Evolutionary conservation across 2,888 invertebrate species (phyloP).

Genomic region (Ornithoptera alexandrae): DNA sequence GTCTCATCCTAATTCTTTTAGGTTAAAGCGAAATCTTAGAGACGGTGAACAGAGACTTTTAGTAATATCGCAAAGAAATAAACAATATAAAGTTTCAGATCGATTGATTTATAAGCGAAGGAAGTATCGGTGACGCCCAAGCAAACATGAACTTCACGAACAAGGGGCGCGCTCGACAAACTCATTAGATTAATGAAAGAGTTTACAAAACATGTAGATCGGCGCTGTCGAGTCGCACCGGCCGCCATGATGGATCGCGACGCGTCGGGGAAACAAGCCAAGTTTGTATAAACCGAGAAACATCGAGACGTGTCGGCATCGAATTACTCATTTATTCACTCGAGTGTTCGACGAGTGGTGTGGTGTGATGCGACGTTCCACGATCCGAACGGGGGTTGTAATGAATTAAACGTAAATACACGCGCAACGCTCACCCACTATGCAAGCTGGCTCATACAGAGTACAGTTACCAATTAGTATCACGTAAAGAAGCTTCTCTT

Average conservation of each 20-base stretch:
- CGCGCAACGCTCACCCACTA: neutral
- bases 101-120: constrained; percentile 65
- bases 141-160: constrained; percentile 47
- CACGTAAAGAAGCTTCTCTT: neutral
- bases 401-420: constrained; percentile 49
- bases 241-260: constrained; percentile 61
- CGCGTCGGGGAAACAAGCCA: constrained; percentile 29
- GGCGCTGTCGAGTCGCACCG: constrained; percentile 39
- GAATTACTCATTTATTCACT: constrained; percentile 70
- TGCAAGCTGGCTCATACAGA: neutral
- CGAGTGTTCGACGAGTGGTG: constrained; percentile 60
- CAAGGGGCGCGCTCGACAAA: constrained; percentile 41
- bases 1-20: constrained; percentile 25
- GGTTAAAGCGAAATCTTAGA: constrained; percentile 9
- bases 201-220: constrained; percentile 62
- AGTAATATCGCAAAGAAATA: neutral
- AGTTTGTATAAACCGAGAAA: constrained; percentile 40
- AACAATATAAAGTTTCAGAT: constrained; percentile 30
- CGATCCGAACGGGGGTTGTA: constrained; percentile 42
- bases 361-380: constrained; percentile 47
- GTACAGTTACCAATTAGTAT: neutral
- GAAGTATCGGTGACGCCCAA: constrained; percentile 47
- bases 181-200: constrained; percentile 78
- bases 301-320: constrained; percentile 50
- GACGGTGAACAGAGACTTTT: neutral